phyloP scores from a whole-genome alignment of 2,113 vertebrate species.

The Apodemus sylvaticus region DNA sequence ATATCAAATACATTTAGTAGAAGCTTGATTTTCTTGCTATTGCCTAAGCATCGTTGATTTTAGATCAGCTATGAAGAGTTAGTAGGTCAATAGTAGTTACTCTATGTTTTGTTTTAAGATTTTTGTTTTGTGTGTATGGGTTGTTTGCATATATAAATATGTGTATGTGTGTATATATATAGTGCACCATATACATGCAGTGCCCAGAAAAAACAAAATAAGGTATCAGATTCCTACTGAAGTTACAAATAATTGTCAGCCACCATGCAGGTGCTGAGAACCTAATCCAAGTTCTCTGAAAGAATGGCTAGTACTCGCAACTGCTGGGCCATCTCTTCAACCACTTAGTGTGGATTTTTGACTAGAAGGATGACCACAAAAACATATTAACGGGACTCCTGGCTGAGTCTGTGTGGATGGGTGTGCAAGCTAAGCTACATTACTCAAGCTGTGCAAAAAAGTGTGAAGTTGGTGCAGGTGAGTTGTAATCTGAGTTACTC shows the following conservation, averaged over 20 bases:
- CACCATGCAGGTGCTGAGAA: background rate
- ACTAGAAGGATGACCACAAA: background rate
- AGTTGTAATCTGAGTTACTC: background rate
- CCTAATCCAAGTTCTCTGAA: background rate
- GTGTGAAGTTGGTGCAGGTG: background rate
- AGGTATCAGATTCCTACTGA: background rate
- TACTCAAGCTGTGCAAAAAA: background rate
- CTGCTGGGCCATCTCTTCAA: background rate
- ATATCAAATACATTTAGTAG: background rate
- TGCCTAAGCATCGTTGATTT: background rate
- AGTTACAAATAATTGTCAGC: background rate
- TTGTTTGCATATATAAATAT: background rate
- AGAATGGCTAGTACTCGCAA: background rate
- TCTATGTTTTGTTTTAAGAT: background rate
- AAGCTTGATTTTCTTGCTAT: background rate
- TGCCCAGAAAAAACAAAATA: background rate
- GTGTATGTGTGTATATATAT: background rate
- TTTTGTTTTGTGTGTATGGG: background rate
- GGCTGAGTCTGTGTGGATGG: background rate
- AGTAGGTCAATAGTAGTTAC: background rate
- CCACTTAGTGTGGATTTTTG: background rate
- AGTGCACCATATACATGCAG: background rate
- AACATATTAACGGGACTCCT: background rate
- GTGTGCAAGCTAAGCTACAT: background rate
- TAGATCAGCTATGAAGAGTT: background rate